Percentiles rank a stretch among this genome's conserved stretches.
These are phyloP conservation scores for Campylorhamphus procurvoides DNA, from an alignment of 2,113 vertebrate genomes.

Conservation along the genomic window DNA sequence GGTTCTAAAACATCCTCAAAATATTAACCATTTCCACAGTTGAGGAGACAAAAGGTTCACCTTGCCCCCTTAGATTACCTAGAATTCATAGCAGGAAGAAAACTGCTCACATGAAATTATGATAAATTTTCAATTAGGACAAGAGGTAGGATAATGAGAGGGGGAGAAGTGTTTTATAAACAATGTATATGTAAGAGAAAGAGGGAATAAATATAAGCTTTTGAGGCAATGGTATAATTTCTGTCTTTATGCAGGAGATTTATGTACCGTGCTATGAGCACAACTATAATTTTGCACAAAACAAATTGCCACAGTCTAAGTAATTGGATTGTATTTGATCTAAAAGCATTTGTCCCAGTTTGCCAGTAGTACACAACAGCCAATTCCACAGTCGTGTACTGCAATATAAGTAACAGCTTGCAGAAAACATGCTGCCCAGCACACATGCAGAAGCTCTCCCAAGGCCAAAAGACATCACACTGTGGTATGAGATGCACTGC, in stretches of 20 bases:
- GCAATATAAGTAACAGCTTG: background rate
- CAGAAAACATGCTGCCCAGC: background rate
- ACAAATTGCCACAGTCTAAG: background rate
- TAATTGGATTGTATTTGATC: background rate
- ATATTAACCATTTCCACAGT: background rate
- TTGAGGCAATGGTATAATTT: background rate
- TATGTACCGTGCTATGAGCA: background rate
- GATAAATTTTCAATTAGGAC: background rate
- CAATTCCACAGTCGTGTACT: rapidly evolving
- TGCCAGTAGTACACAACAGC: rapidly evolving
- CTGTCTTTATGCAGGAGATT: background rate
- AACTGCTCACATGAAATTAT: background rate
- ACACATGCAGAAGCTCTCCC: rapidly evolving
- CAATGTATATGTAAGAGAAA: rapidly evolving
- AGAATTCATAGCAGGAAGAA: background rate
- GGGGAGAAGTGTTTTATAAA: background rate
- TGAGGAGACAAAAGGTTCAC: background rate
- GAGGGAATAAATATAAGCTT: background rate
- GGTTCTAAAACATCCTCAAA: background rate
- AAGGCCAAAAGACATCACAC: background rate
- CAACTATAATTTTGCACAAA: background rate
- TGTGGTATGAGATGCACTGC: background rate
- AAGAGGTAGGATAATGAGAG: background rate
- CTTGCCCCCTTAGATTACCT: background rate
- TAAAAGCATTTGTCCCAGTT: background rate